Percentiles rank a stretch among this genome's conserved stretches.
These are phyloP conservation scores for Sarcophilus harrisii DNA, from an alignment of 2,797 vertebrate genomes.

Conservation along the genomic window DNA sequence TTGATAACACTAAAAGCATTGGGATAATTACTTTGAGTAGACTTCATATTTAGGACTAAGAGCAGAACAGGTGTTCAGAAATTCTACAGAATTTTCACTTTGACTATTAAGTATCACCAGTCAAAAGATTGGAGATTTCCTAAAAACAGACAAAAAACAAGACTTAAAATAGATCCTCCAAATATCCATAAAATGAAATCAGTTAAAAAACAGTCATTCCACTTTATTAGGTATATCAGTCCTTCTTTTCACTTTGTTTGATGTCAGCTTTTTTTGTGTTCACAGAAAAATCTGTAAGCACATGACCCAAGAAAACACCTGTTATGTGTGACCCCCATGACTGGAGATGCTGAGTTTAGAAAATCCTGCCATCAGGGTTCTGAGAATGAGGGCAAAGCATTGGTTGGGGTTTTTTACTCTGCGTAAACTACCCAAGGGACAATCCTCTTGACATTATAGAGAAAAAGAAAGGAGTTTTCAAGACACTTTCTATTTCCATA, in stretches of 20 bases:
- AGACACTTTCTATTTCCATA: slow-evolving; percentile 82
- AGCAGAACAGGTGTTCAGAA: neutral
- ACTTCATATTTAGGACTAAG: neutral
- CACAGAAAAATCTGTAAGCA: neutral
- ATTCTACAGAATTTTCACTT: neutral
- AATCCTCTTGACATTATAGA: slow-evolving; percentile 77
- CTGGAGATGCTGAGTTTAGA: neutral
- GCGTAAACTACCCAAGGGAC: slow-evolving; percentile 78
- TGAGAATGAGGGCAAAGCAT: slow-evolving; percentile 66
- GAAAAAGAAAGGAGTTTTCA: slow-evolving; percentile 82
- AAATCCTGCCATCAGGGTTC: neutral
- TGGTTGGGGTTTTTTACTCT: slow-evolving; percentile 45
- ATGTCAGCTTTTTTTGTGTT: neutral
- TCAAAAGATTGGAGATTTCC: neutral
- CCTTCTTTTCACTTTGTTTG: neutral
- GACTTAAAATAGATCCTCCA: neutral
- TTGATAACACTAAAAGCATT: neutral
- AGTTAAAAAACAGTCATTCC: neutral
- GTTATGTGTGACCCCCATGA: neutral
- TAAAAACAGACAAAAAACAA: neutral
- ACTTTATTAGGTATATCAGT: too few relatives aligned
- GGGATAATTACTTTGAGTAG: neutral
- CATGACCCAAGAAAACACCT: neutral
- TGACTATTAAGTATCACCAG: neutral
- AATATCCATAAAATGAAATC: neutral